Evolutionary conservation across 2,888 invertebrate genomes (phyloP).

Genomic region (Diplazon laetatorius): DNA sequence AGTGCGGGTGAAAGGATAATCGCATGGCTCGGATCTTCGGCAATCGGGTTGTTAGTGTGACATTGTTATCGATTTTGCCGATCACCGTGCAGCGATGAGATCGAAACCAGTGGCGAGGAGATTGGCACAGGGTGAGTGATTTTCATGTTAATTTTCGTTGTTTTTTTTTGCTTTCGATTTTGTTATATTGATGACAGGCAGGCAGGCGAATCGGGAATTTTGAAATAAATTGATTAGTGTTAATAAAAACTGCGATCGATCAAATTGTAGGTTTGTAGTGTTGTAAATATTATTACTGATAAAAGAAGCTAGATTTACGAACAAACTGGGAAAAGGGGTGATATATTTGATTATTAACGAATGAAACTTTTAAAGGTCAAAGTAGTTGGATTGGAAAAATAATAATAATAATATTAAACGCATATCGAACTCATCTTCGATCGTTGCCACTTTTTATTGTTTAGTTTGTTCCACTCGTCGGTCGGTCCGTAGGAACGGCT

Average conservation of each 20-base stretch:
- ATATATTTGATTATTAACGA: neutral
- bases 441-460: slow-evolving; percentile 27
- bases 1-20: slow-evolving; percentile 56
- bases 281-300: neutral
- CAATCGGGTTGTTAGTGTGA: slow-evolving; percentile 77
- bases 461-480: neutral
- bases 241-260: neutral
- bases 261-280: neutral
- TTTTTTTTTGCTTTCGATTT: slow-evolving; percentile 12
- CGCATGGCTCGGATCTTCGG: slow-evolving; percentile 79
- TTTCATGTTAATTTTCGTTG: slow-evolving; percentile 13
- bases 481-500: neutral
- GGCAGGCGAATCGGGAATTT: neutral
- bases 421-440: neutral
- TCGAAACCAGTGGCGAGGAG: slow-evolving; percentile 89
- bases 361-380: neutral
- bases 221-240: neutral
- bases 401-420: neutral
- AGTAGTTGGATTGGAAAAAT: too few species aligned
- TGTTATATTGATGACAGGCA: too few species aligned
- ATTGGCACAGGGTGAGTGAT: slow-evolving; percentile 87
- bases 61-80: slow-evolving; percentile 73
- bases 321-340: too few species aligned
- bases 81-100: slow-evolving; percentile 85
- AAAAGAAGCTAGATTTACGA: neutral